phyloP scores from a whole-genome alignment of 2,888 invertebrate genomes.

The Pollenia labialis region DNA sequence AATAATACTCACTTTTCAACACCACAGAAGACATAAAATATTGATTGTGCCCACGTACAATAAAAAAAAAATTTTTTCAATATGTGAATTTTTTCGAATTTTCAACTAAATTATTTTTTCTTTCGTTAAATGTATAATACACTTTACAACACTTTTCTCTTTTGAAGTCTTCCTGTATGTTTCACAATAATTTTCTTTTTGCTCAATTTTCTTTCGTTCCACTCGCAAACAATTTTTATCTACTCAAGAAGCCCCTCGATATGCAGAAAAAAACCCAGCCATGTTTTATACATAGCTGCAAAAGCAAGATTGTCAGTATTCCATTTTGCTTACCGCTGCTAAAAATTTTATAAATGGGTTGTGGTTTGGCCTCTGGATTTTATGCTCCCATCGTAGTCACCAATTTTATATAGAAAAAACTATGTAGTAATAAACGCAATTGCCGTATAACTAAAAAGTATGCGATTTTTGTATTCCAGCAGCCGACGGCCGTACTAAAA shows the following conservation, averaged over 20 bases:
- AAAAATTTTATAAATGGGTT: constrained; percentile 51
- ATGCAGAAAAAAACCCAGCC: constrained; percentile 59
- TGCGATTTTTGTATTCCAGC: constrained; percentile 70
- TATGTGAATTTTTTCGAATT: constrained; percentile 19
- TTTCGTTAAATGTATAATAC: constrained; percentile 1
- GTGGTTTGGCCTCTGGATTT: constrained; percentile 48
- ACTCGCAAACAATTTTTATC: constrained; percentile 44
- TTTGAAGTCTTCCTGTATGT: constrained; percentile 7
- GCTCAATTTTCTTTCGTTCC: constrained; percentile 19
- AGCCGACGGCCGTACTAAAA: constrained; percentile 68
- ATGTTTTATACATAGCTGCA: constrained; percentile 62
- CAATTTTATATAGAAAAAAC: constrained; percentile 24
- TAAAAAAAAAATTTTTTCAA: constrained; percentile 40
- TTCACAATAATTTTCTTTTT: background rate
- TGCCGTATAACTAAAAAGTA: constrained; percentile 69
- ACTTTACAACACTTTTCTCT: constrained; percentile 20
- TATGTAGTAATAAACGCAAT: constrained; percentile 63
- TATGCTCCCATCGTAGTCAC: constrained; percentile 64
- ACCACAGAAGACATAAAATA: constrained; percentile 57
- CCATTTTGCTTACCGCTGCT: constrained; percentile 66
- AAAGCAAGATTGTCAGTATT: constrained; percentile 57
- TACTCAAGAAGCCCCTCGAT: constrained; percentile 44
- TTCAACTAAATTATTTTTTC: background rate
- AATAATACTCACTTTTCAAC: constrained; percentile 71
- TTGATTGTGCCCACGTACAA: constrained; percentile 69